These are phyloP conservation scores for Acanthacorydalis orientalis DNA, from an alignment of 2,888 invertebrate genomes.

Conservation along the genomic window DNA sequence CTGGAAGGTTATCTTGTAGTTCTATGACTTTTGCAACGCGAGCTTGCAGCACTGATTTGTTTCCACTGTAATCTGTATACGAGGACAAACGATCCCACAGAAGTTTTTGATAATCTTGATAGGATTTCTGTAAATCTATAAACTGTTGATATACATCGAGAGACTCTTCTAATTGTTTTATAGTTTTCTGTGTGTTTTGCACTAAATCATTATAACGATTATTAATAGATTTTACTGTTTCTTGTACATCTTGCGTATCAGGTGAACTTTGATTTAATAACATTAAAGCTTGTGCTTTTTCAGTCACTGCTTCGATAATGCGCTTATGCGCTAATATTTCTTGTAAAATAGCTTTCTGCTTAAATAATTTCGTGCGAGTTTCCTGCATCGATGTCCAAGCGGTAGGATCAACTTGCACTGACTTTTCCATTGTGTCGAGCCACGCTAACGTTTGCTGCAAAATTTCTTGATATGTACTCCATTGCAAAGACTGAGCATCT, in stretches of 20 bases:
- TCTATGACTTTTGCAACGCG: conserved; percentile 66
- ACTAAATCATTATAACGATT: conserved; percentile 57
- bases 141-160: conserved; percentile 75
- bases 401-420: conserved; percentile 51
- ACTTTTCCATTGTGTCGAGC: conserved; percentile 72
- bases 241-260: conserved; percentile 43
- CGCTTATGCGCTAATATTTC: conserved; percentile 82
- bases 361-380: conserved; percentile 64
- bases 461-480: conserved; percentile 74
- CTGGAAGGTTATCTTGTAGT: conserved; percentile 59
- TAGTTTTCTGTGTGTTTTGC: conserved; percentile 45
- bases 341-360: conserved; percentile 73
- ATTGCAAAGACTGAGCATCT: conserved; percentile 67
- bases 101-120: conserved; percentile 80
- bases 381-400: conserved; percentile 69
- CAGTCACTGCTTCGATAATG: conserved; percentile 76
- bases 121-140: conserved; percentile 66
- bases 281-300: conserved; percentile 62
- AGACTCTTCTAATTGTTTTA: conserved; percentile 56
- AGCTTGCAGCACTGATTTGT: conserved; percentile 67
- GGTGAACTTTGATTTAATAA: conserved; percentile 39
- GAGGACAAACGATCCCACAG: conserved; percentile 64
- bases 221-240: conserved; percentile 55
- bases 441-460: conserved; percentile 68
- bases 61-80: conserved; percentile 74